These are phyloP conservation scores for Boleophthalmus pectinirostris DNA, from an alignment of 2,113 vertebrate genomes.

Conservation along the genomic window DNA sequence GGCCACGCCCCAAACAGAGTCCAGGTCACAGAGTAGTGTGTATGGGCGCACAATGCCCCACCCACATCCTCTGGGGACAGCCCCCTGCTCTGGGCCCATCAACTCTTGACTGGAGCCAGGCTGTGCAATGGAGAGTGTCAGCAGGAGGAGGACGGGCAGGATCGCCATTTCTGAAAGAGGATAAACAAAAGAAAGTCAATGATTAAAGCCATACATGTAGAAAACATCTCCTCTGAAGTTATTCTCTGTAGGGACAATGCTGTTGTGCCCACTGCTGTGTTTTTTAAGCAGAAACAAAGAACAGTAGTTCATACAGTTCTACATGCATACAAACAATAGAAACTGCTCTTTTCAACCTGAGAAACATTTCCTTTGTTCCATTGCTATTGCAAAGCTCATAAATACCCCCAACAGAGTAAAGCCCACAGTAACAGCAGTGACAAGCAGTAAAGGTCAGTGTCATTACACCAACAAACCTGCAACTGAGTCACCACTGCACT, in stretches of 20 bases:
- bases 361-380: conserved; percentile 8
- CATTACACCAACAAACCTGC: background rate
- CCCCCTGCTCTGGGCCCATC: conserved; percentile 68
- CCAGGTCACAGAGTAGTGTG: conserved; percentile 91
- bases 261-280: conserved; percentile 49
- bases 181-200: conserved; percentile 32
- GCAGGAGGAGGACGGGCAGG: conserved; percentile 69
- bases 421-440: conserved; percentile 15
- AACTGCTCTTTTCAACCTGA: conserved; percentile 17
- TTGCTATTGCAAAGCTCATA: background rate
- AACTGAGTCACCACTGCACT: background rate
- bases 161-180: conserved; percentile 67
- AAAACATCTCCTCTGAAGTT: conserved; percentile 31
- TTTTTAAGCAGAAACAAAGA: conserved; percentile 51
- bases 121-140: conserved; percentile 80
- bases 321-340: conserved; percentile 18
- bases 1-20: conserved; percentile 93
- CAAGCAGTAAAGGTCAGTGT: background rate
- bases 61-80: conserved; percentile 85
- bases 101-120: conserved; percentile 66
- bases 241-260: conserved; percentile 40
- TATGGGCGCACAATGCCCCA: conserved; percentile 88
- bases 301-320: conserved; percentile 37
- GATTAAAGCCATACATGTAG: conserved; percentile 32
- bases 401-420: conserved; percentile 14